Percentiles rank a stretch among this genome's conserved stretches.
Conservation (phyloP, 2,113 vertebrate species). For the Bubo scandiacus region DNA sequence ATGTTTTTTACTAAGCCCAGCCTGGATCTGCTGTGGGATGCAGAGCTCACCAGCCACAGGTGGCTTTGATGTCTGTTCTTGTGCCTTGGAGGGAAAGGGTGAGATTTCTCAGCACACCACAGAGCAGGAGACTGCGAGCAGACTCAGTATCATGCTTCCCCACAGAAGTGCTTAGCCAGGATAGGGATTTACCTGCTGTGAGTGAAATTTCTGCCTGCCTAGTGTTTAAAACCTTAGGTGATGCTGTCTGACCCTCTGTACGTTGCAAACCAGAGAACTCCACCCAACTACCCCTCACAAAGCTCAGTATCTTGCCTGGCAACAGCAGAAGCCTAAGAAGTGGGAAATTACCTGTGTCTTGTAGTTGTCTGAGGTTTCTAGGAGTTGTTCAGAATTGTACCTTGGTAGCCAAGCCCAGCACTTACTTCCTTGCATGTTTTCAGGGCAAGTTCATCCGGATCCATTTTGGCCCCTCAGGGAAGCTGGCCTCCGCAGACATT, state of each 20-base stretch:
- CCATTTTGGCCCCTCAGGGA: constrained; percentile 90
- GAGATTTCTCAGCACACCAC: background rate
- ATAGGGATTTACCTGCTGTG: background rate
- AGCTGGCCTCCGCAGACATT: constrained; percentile 90
- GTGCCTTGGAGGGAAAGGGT: background rate
- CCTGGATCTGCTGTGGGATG: background rate
- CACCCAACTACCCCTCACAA: background rate
- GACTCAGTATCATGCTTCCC: background rate
- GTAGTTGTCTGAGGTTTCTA: background rate
- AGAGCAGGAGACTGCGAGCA: background rate
- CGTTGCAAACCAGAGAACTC: background rate
- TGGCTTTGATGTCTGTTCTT: background rate
- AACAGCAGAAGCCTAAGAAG: background rate
- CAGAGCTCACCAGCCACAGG: background rate
- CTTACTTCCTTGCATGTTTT: background rate
- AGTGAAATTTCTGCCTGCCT: background rate
- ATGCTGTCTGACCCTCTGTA: background rate
- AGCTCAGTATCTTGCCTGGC: background rate
- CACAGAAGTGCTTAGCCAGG: background rate
- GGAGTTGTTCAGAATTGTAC: background rate
- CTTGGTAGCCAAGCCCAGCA: background rate
- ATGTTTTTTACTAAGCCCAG: background rate
- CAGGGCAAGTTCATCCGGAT: constrained; percentile 96
- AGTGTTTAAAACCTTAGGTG: background rate
- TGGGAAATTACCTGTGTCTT: background rate